These are phyloP conservation scores for Nycteola revayana DNA, from an alignment of 2,888 invertebrate species.

Conservation along the genomic window DNA sequence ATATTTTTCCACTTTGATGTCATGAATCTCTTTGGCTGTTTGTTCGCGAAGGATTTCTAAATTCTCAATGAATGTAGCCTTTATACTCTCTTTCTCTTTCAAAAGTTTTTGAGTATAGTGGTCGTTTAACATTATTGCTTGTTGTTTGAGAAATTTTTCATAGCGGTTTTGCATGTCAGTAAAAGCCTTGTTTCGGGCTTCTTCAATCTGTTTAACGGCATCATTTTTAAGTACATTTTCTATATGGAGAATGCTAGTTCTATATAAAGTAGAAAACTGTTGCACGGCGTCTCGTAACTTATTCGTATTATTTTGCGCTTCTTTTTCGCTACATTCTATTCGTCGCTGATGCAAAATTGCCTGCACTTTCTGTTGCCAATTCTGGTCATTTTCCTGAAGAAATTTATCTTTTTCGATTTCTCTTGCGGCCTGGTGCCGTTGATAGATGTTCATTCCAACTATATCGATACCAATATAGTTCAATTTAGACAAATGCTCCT, in stretches of 20 bases:
- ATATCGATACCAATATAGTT: constrained; percentile 50
- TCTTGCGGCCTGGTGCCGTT: constrained; percentile 41
- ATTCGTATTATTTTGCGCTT: constrained; percentile 5
- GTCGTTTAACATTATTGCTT: constrained; percentile 56
- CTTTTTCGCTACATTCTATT: constrained; percentile 37
- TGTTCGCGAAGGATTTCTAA: constrained; percentile 38
- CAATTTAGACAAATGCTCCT: constrained; percentile 47
- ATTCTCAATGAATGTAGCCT: constrained; percentile 46
- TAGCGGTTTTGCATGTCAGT: constrained; percentile 50
- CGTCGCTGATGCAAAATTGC: constrained; percentile 34
- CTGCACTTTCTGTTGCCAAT: constrained; percentile 51
- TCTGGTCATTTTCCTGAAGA: constrained; percentile 45
- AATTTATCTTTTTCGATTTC: constrained; percentile 40
- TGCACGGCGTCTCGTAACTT: constrained; percentile 48
- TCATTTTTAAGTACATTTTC: constrained; percentile 54
- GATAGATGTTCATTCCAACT: constrained; percentile 43
- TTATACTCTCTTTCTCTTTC: constrained; percentile 46
- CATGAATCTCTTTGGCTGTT: constrained; percentile 48
- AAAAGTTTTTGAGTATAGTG: constrained; percentile 46
- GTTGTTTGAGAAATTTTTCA: constrained; percentile 43
- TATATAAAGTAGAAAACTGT: constrained; percentile 51
- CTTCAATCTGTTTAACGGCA: constrained; percentile 49
- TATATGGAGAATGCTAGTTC: constrained; percentile 50
- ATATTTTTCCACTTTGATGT: constrained; percentile 64
- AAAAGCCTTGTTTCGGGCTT: constrained; percentile 39